A percentile compares a stretch with the other conserved stretches of the same genome.
Conservation (phyloP, 2,888 invertebrate species). For the Reticulitermes lucifugus region DNA sequence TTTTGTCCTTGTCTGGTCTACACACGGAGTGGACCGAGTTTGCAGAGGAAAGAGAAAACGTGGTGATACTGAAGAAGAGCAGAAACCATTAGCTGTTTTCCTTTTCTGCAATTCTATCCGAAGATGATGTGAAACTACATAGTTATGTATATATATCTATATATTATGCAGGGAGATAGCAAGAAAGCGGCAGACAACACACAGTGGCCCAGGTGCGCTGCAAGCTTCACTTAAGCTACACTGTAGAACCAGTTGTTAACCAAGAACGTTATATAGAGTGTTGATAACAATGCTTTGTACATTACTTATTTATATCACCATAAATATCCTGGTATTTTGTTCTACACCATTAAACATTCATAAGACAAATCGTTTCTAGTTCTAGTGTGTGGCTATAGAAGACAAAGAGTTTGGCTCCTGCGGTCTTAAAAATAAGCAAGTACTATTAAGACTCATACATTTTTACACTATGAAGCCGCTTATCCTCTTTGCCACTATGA, state of each 20-base stretch:
- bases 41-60: not conserved
- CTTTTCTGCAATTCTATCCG: not conserved
- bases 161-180: not conserved
- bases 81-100: not conserved
- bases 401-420: too few species aligned
- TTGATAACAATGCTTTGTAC: not conserved
- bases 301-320: not conserved
- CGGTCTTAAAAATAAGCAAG: too few species aligned
- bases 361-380: too few species aligned
- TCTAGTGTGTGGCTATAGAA: too few species aligned
- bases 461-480: too few species aligned
- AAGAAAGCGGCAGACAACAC: not conserved
- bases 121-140: not conserved
- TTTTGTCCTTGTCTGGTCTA: not conserved
- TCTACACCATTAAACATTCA: not conserved
- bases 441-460: too few species aligned
- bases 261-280: not conserved
- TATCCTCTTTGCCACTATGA: too few species aligned
- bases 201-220: not conserved
- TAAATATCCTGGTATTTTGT: not conserved
- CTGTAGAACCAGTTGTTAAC: not conserved
- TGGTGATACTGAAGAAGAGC: not conserved
- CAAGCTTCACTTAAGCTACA: too few species aligned
- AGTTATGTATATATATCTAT: not conserved
- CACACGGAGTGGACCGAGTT: not conserved